Evolutionary conservation across 2,797 vertebrate species (phyloP).

Genomic region (Champsocephalus esox): DNA sequence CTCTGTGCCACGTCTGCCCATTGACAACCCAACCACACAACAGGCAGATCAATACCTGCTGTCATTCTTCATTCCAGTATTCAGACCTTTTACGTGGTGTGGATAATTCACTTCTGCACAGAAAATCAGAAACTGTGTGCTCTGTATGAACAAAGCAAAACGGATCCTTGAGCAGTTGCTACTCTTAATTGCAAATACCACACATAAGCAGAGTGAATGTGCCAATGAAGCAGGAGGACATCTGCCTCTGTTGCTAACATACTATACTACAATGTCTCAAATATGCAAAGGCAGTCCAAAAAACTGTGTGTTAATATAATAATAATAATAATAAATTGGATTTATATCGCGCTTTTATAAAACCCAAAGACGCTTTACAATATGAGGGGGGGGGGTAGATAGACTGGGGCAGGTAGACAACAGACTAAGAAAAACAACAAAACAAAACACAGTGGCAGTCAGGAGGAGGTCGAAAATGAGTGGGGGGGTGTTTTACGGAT

Average conservation of each 20-base stretch:
- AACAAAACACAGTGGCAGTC: no score
- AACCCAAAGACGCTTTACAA: no score
- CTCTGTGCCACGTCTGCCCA: slow-evolving; percentile 31
- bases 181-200: slow-evolving; percentile 41
- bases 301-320: slow-evolving; percentile 25
- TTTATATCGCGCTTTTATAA: no score
- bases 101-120: slow-evolving; percentile 14
- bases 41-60: slow-evolving; percentile 69
- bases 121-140: slow-evolving; percentile 21
- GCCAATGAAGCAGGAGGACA: slow-evolving; percentile 37
- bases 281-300: slow-evolving; percentile 48
- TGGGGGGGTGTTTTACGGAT: no score
- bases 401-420: no score
- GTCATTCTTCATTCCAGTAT: slow-evolving; percentile 63
- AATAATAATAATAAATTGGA: no score
- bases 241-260: slow-evolving; percentile 41
- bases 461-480: no score
- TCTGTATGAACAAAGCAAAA: slow-evolving; percentile 29
- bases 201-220: slow-evolving; percentile 32
- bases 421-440: no score
- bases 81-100: slow-evolving; percentile 18
- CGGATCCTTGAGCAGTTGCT: slow-evolving; percentile 8
- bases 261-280: slow-evolving; percentile 39
- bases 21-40: slow-evolving; percentile 54
- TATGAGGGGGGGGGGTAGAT: no score